These are phyloP conservation scores for Drosophila nigricruria DNA, from an alignment of 2,888 invertebrate genomes.

Conservation along the genomic window DNA sequence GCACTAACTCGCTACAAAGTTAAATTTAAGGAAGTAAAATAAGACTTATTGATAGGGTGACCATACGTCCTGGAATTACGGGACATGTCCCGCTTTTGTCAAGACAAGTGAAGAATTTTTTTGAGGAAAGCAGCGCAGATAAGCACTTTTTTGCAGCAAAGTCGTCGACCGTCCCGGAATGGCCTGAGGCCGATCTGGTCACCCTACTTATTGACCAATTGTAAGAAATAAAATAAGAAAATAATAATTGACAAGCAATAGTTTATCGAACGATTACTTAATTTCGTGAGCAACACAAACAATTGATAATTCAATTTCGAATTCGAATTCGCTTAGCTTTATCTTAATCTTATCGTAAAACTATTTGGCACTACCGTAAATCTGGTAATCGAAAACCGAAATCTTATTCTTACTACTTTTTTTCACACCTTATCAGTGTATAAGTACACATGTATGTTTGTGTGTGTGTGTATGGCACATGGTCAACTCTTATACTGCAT, in stretches of 20 bases:
- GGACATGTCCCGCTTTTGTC: no score
- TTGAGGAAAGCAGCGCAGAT: no score
- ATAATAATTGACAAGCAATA: background rate
- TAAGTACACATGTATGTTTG: background rate
- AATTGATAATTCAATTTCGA: background rate
- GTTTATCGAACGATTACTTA: background rate
- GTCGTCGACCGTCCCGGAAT: no score
- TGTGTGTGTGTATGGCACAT: slow-evolving; percentile 7
- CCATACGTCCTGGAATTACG: no score
- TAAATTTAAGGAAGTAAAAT: no score
- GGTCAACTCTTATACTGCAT: background rate
- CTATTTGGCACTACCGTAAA: slow-evolving; percentile 47
- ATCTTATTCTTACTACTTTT: slow-evolving; percentile 44
- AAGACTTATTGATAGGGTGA: no score
- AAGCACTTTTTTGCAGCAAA: no score
- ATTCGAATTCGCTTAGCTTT: slow-evolving; percentile 2
- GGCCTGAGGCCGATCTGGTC: no score
- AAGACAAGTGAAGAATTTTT: no score
- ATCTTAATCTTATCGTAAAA: slow-evolving; percentile 57
- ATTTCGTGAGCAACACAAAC: background rate
- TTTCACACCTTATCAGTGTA: slow-evolving; percentile 31
- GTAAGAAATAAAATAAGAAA: background rate
- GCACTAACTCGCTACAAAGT: background rate
- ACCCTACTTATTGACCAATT: no score
- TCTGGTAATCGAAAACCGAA: slow-evolving; percentile 45